A percentile compares a stretch with the other conserved stretches of the same genome.
These are phyloP conservation scores for Spialia ferax DNA, from an alignment of 2,888 invertebrate species.

Conservation along the genomic window DNA sequence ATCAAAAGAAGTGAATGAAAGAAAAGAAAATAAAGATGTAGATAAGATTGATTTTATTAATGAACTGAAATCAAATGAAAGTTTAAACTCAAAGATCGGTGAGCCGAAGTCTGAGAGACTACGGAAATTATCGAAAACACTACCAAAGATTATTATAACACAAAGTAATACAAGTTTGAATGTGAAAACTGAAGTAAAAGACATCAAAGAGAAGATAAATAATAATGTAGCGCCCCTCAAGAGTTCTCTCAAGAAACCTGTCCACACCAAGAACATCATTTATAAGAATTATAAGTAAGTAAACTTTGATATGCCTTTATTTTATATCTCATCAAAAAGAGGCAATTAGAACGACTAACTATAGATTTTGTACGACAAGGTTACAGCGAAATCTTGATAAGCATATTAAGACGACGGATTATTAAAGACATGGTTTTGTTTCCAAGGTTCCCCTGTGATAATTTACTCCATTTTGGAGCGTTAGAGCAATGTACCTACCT, in stretches of 20 bases:
- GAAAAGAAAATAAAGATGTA: conserved; percentile 19
- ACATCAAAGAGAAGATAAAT: conserved; percentile 26
- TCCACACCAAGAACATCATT: conserved; percentile 16
- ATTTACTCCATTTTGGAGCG: too few species aligned
- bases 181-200: conserved; percentile 45
- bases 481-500: too few species aligned
- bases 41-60: conserved; percentile 61
- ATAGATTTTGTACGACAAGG: too few species aligned
- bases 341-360: not conserved
- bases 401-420: too few species aligned
- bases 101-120: conserved; percentile 68
- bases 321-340: not conserved
- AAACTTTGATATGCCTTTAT: not conserved
- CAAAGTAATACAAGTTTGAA: conserved; percentile 71
- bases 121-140: conserved; percentile 68
- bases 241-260: conserved; percentile 44
- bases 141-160: conserved; percentile 78
- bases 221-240: conserved; percentile 40
- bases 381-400: too few species aligned
- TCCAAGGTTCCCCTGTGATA: too few species aligned
- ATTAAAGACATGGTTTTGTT: too few species aligned
- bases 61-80: conserved; percentile 62
- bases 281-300: conserved; percentile 41
- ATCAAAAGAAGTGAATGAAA: conserved; percentile 27
- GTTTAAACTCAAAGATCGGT: conserved; percentile 57